Evolutionary conservation across 2,888 invertebrate genomes (phyloP), one percentile per base, ranked within the genome.

Genomic region (Scotopteryx bipunctaria): DNA sequence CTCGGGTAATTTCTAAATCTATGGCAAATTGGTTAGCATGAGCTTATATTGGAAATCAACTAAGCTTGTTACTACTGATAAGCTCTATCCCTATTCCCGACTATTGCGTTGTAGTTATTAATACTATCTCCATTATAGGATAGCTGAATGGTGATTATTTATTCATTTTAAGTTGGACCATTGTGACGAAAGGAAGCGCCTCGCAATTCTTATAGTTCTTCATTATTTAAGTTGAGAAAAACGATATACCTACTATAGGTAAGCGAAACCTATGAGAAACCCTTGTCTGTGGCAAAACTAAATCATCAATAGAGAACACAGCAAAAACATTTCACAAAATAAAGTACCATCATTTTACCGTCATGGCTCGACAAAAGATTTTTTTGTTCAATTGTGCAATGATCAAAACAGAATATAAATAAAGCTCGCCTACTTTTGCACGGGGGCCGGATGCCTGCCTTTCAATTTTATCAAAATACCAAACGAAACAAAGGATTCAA

Each of bases 331-430:
- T 45, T 48, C 59, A 48, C 48, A 61, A 62, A 59, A 71, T 66
- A 67, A 71, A 70, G 63, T 55, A 55, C 68, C 59, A 71, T 78
- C 71, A 73, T 73, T 73, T 72, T 60, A 53, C 67, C 60, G 68
- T 73, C 73, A 68, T 59, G 56, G 61, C 63, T 54, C 55, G 55
- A 72, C 71, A 73, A 73, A 71, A 66, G 51, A 53, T 63, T 69
- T 70, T n/a, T 70, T 68, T 63, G 59, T 59, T 58, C 74, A 67
- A 80, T 79, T 79, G 78, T 81, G 71, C 72, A 77, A 71, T 73
- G 73, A 83, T 84, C 83, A 85, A 72, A 85, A 83, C 82, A 80
- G 69, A 70, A 73, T 69, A 82, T 83, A 85, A 85, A 86, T 83
- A 82, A 78, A 75, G 74, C 78, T 83, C 86, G 83, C 86, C 86